These are phyloP conservation scores for Rhizoglyphus robini DNA, from an alignment of 1,140 invertebrate genomes.

Conservation along the genomic window DNA sequence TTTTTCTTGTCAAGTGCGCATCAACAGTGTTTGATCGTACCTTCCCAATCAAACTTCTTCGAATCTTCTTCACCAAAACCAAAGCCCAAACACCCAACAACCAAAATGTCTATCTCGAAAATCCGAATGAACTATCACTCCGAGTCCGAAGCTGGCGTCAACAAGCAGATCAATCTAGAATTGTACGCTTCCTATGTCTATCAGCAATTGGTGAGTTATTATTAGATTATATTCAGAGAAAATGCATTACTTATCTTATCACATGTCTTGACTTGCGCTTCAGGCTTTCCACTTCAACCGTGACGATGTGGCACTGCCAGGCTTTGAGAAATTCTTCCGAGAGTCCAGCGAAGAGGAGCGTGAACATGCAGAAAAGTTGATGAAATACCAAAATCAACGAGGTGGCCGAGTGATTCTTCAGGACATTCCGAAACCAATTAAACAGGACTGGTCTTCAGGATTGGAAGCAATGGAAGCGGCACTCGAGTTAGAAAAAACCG, in stretches of 20 bases:
- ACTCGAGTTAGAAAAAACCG: slow-evolving; percentile 45
- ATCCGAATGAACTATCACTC: slow-evolving; percentile 58
- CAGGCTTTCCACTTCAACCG: slow-evolving; percentile 52
- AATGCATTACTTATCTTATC: not conserved
- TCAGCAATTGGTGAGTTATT: slow-evolving; percentile 40
- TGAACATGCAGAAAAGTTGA: slow-evolving; percentile 47
- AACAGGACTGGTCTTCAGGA: slow-evolving; percentile 42
- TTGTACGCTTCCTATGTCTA: slow-evolving; percentile 69
- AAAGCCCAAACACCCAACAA: too few relatives aligned
- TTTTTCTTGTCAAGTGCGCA: not conserved
- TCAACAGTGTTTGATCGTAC: not conserved
- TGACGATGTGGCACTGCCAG: slow-evolving; percentile 48
- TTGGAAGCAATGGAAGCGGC: slow-evolving; percentile 44
- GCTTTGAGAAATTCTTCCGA: slow-evolving; percentile 44
- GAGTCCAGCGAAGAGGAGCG: slow-evolving; percentile 45
- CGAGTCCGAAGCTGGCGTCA: slow-evolving; percentile 58
- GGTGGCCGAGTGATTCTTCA: slow-evolving; percentile 34
- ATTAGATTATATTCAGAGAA: not conserved
- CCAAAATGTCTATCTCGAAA: slow-evolving; percentile 28
- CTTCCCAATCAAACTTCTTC: not conserved
- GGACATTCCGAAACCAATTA: slow-evolving; percentile 36
- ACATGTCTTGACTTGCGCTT: not conserved
- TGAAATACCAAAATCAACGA: slow-evolving; percentile 47
- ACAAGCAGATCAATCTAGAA: slow-evolving; percentile 66
- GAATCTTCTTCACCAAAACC: too few relatives aligned